These are phyloP conservation scores for Trematomus loennbergii DNA, from an alignment of 2,113 vertebrate species.

Conservation along the genomic window DNA sequence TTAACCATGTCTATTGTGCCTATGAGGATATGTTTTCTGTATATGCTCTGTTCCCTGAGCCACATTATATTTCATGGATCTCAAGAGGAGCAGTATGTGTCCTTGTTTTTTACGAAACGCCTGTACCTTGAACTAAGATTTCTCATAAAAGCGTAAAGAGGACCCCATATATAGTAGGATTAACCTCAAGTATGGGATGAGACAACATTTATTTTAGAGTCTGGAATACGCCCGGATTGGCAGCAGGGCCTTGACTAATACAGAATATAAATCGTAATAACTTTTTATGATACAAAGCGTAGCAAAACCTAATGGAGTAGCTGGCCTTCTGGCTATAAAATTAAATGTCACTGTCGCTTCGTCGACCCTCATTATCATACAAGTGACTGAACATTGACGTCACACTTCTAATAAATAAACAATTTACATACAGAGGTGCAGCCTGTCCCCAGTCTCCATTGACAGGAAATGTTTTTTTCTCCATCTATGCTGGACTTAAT, in stretches of 20 bases:
- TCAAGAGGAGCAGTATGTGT: neutral
- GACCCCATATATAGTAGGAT: slow-evolving; percentile 4
- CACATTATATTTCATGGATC: neutral
- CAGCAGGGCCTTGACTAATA: slow-evolving; percentile 34
- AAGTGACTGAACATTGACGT: slow-evolving; percentile 46
- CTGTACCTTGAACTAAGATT: slow-evolving; percentile 6
- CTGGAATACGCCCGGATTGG: slow-evolving; percentile 38
- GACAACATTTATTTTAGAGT: slow-evolving; percentile 47
- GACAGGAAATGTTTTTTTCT: neutral
- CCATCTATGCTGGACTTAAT: slow-evolving; percentile 25
- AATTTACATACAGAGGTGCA: slow-evolving; percentile 52
- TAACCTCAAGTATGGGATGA: slow-evolving; percentile 14
- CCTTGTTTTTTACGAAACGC: neutral
- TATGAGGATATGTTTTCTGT: neutral
- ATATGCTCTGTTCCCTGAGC: neutral
- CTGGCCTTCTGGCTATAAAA: slow-evolving; percentile 66
- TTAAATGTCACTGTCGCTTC: slow-evolving; percentile 70
- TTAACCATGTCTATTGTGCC: neutral
- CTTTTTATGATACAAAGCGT: slow-evolving; percentile 61
- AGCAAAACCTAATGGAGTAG: slow-evolving; percentile 54
- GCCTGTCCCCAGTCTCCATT: slow-evolving; percentile 31
- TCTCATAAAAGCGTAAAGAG: slow-evolving; percentile 25
- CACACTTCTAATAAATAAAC: slow-evolving; percentile 69
- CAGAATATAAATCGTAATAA: slow-evolving; percentile 70
- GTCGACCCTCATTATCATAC: slow-evolving; percentile 61